Evolutionary conservation across 1,140 invertebrate species (phyloP).

Genomic region (Mya arenaria): DNA sequence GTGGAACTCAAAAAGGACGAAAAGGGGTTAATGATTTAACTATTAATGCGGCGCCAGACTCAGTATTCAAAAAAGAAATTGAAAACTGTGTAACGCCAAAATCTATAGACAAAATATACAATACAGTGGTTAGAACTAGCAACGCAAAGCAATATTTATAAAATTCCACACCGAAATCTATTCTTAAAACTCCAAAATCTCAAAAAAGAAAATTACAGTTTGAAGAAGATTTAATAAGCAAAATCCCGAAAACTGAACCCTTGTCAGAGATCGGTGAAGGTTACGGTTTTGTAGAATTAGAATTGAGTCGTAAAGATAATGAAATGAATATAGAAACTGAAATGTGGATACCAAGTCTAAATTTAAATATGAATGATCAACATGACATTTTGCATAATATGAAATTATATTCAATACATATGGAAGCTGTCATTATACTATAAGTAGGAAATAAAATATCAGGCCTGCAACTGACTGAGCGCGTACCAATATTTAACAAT

Average conservation of each 20-base stretch:
- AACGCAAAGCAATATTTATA: not conserved
- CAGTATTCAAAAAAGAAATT: not conserved
- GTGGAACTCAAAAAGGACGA: conserved; percentile 7
- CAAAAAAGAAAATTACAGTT: conserved; percentile 11
- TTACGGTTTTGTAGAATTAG: conserved; percentile 3
- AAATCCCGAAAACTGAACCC: not conserved
- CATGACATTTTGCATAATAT: not conserved
- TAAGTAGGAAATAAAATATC: not conserved
- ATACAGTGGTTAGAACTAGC: not conserved
- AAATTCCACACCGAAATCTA: conserved; percentile 2
- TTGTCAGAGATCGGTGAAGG: not conserved
- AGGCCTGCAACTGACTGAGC: conserved; percentile 2
- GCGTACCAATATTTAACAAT: not conserved
- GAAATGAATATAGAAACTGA: not conserved
- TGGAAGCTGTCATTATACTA: conserved; percentile 5
- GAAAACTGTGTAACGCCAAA: not conserved
- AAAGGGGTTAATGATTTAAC: not conserved
- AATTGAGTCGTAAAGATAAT: conserved; percentile 1
- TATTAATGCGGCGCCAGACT: not conserved
- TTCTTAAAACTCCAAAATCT: conserved; percentile 1
- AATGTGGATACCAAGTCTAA: not conserved
- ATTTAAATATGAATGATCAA: not conserved
- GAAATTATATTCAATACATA: conserved; percentile 6
- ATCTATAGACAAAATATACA: not conserved
- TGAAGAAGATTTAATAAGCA: not conserved